Percentiles rank a stretch among this genome's conserved stretches.
Evolutionary conservation across 2,797 vertebrate species (phyloP).

Genomic region (Chiroxiphia lanceolata): DNA sequence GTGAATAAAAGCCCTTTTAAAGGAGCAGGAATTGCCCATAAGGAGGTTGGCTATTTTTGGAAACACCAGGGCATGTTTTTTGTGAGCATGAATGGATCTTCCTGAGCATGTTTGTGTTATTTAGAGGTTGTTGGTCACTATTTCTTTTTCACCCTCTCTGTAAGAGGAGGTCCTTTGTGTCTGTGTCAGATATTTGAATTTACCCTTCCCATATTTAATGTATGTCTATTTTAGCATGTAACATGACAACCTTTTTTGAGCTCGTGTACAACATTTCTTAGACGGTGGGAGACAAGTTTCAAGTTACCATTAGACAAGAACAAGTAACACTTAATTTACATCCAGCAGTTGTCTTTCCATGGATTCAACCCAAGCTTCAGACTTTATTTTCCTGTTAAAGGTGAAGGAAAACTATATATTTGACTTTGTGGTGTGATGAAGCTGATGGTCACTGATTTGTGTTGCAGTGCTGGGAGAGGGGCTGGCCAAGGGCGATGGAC

Average conservation of each 20-base stretch:
- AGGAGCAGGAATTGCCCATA: conserved; percentile 39
- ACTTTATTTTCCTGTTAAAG: neutral
- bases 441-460: conserved; percentile 57
- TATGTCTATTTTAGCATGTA: conserved; percentile 25
- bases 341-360: neutral
- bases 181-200: neutral
- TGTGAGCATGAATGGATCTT: conserved; percentile 66
- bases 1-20: conserved; percentile 62
- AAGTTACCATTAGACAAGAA: neutral
- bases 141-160: neutral
- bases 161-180: conserved; percentile 56
- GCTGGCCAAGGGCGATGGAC: conserved; percentile 86
- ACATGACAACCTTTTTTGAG: neutral
- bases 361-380: neutral
- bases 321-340: neutral
- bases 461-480: conserved; percentile 90
- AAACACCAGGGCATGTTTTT: conserved; percentile 44
- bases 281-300: neutral
- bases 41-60: conserved; percentile 64
- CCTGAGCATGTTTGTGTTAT: conserved; percentile 66
- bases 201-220: neutral
- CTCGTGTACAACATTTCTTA: neutral
- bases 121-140: neutral
- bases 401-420: neutral
- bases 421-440: neutral